Percentiles rank a stretch among this genome's conserved stretches.
phyloP scores from a whole-genome alignment of 2,797 vertebrate species.

The Anguilla marmorata region DNA sequence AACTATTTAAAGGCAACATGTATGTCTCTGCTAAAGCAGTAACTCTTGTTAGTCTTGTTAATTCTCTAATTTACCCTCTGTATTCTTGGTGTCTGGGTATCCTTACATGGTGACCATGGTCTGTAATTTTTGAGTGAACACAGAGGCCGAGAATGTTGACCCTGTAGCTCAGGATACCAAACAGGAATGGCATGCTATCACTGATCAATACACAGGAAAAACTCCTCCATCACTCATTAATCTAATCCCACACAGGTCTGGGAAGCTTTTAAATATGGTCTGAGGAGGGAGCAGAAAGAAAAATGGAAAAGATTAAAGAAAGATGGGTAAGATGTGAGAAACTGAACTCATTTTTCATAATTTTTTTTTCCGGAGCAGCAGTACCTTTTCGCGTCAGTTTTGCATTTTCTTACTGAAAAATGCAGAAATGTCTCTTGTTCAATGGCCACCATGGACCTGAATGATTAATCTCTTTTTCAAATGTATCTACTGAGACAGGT shows the following conservation, averaged over 20 bases:
- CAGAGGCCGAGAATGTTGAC: not conserved
- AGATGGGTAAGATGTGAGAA: not conserved
- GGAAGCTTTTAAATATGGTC: constrained; percentile 67
- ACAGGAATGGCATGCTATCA: constrained; percentile 51
- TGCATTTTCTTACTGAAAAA: not conserved
- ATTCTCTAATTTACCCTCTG: not conserved
- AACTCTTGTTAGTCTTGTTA: not conserved
- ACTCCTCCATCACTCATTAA: constrained; percentile 72
- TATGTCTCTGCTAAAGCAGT: not conserved
- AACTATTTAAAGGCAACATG: not conserved
- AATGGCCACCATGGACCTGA: not conserved
- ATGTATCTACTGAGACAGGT: not conserved
- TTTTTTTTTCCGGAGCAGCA: not conserved
- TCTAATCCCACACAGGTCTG: constrained; percentile 60
- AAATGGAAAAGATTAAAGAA: not conserved
- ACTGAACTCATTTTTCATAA: not conserved
- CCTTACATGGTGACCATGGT: not conserved
- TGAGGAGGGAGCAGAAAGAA: not conserved
- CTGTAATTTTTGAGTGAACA: not conserved
- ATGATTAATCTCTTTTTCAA: not conserved
- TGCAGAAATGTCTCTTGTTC: not conserved
- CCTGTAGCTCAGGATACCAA: constrained; percentile 19
- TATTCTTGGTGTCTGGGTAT: not conserved
- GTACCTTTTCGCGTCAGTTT: not conserved
- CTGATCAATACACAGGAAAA: constrained; percentile 63